Percentiles rank a stretch among this genome's conserved stretches.
Evolutionary conservation across 2,888 invertebrate genomes (phyloP).

Genomic region (Anthrax anthrax): DNA sequence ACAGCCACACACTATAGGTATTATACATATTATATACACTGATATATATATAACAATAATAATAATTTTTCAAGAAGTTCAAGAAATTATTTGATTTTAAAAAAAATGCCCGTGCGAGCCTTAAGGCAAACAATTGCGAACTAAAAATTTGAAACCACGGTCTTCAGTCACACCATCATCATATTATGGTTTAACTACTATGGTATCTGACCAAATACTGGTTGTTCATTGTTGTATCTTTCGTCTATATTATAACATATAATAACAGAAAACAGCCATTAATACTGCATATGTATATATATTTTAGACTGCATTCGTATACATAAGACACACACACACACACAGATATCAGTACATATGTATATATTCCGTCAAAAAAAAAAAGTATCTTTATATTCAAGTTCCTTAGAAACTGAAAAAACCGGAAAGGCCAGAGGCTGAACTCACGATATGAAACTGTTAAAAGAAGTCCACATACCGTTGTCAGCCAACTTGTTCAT

Average conservation of each 20-base stretch:
- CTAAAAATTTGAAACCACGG: constrained; percentile 25
- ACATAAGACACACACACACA: background rate
- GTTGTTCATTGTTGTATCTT: too few species aligned
- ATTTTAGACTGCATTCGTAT: background rate
- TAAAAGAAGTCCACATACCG: background rate
- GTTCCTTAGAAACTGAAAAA: background rate
- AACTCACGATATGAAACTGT: background rate
- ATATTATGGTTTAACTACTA: background rate
- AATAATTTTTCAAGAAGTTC: constrained; percentile 6
- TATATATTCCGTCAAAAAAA: too few species aligned
- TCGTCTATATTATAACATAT: too few species aligned
- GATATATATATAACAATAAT: too few species aligned
- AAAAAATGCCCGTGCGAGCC: constrained; percentile 25
- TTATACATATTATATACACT: too few species aligned
- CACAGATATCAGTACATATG: too few species aligned
- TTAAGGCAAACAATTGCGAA: constrained; percentile 35
- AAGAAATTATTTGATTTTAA: too few species aligned
- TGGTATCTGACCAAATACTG: background rate
- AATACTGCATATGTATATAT: background rate
- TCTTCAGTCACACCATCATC: constrained; percentile 2
- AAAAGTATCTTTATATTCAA: background rate
- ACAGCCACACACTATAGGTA: too few species aligned
- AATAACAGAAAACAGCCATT: constrained; percentile 1
- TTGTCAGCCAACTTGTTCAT: background rate
- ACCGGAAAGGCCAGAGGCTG: background rate